Conservation (phyloP, 1,140 invertebrate species). For the Sycophila sp. region DNA sequence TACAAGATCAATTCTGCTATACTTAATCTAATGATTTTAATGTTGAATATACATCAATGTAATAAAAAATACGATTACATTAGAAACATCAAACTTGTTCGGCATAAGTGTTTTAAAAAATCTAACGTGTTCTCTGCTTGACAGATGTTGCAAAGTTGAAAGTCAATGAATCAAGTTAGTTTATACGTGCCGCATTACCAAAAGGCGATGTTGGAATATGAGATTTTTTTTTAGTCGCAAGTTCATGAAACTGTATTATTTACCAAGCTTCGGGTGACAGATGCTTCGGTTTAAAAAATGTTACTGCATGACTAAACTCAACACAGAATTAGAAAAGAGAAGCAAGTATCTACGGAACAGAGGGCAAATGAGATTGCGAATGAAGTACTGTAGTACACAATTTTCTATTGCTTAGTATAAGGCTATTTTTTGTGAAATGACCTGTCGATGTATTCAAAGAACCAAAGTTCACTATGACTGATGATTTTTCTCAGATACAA, state of each 20-base stretch:
- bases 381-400: no score
- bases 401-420: background rate
- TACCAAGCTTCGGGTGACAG: constrained; percentile 5
- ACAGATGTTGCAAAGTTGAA: background rate
- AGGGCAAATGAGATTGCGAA: background rate
- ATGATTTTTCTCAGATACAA: constrained; percentile 16
- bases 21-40: no score
- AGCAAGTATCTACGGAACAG: constrained; percentile 8
- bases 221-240: background rate
- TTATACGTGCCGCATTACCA: constrained; percentile 3
- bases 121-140: background rate
- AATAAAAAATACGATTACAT: no score
- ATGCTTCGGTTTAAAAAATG: background rate
- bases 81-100: no score
- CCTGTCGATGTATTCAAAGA: constrained; percentile 8
- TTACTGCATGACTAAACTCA: constrained; percentile 13
- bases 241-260: background rate
- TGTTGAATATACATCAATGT: no score
- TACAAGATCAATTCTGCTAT: no score
- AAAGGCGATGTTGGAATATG: constrained; percentile 12
- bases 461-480: background rate
- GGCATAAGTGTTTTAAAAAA: no score
- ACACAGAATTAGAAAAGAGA: constrained; percentile 6
- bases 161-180: background rate
- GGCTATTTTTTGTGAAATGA: background rate